phyloP scores from a whole-genome alignment of 2,113 vertebrate genomes.

The Vulpes ferrilata region DNA sequence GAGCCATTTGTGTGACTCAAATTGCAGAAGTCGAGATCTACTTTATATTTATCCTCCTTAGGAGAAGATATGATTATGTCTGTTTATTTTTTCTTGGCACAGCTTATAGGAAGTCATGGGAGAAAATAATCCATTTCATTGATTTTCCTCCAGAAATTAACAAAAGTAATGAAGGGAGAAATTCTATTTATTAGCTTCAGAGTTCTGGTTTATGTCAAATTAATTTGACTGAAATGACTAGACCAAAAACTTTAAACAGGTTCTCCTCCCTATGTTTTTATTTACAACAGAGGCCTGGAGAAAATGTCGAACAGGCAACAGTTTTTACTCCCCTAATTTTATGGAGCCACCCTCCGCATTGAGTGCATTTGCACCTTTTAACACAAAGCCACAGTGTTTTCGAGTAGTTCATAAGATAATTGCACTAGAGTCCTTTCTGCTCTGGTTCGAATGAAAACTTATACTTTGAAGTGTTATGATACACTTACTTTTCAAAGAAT shows the following conservation, averaged over 20 bases:
- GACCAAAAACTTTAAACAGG: constrained; percentile 21
- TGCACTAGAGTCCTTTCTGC: constrained; percentile 60
- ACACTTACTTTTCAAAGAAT: constrained; percentile 54
- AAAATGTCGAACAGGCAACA: neutral
- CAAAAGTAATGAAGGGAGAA: neutral
- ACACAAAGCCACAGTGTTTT: neutral
- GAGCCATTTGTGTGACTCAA: neutral
- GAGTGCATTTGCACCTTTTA: constrained; percentile 43
- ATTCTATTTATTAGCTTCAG: constrained; percentile 39
- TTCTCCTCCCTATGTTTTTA: constrained; percentile 8
- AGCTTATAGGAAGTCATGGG: neutral
- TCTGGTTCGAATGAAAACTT: constrained; percentile 72
- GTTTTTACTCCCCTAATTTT: constrained; percentile 29
- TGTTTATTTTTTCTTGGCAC: constrained; percentile 3
- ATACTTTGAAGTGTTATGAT: constrained; percentile 60
- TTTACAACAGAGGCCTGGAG: neutral
- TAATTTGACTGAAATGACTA: constrained; percentile 30
- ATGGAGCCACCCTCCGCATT: neutral
- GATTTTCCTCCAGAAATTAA: neutral
- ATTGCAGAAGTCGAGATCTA: neutral
- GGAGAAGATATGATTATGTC: neutral
- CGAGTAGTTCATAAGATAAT: constrained; percentile 9
- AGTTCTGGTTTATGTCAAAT: constrained; percentile 58
- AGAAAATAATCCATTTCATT: neutral
- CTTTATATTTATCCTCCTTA: neutral